A percentile compares a stretch with the other conserved stretches of the same genome.
Evolutionary conservation across 2,113 vertebrate genomes (phyloP).

Genomic region (Lophius piscatorius): DNA sequence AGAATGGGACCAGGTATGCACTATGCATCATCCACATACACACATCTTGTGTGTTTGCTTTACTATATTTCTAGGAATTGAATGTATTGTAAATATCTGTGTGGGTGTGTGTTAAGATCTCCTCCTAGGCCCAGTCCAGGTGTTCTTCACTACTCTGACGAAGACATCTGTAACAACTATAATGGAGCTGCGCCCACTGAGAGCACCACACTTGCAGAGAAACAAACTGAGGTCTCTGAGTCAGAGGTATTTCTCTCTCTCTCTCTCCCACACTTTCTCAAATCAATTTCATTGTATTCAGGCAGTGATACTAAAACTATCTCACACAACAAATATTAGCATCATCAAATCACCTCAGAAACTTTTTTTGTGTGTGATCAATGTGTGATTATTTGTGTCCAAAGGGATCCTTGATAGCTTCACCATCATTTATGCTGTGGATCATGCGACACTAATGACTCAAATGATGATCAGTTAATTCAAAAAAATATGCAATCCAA

Average conservation of each 20-base stretch:
- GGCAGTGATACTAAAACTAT: too few relatives aligned
- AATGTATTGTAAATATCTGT: not conserved
- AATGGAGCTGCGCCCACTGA: conserved; percentile 88
- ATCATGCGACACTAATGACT: too few relatives aligned
- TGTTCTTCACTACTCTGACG: conserved; percentile 93
- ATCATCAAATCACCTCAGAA: not conserved
- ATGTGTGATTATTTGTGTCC: too few relatives aligned
- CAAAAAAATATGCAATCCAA: too few relatives aligned
- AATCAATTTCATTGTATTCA: too few relatives aligned
- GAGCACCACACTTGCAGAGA: conserved; percentile 87
- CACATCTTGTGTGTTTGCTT: not conserved
- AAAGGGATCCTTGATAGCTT: too few relatives aligned
- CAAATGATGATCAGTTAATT: too few relatives aligned
- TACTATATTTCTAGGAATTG: too few relatives aligned
- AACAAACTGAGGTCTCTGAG: conserved; percentile 88
- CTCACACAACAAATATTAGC: not conserved
- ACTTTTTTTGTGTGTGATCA: not conserved
- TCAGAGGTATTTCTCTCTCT: conserved; percentile 84
- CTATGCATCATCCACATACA: not conserved
- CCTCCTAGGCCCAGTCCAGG: conserved; percentile 95
- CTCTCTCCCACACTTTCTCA: not conserved
- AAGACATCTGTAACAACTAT: conserved; percentile 94
- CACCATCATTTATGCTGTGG: too few relatives aligned
- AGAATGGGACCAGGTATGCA: conserved; percentile 90
- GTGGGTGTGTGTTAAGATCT: conserved; percentile 79